Evolutionary conservation across 2,888 invertebrate genomes (phyloP).

Genomic region (Lottia scabra): DNA sequence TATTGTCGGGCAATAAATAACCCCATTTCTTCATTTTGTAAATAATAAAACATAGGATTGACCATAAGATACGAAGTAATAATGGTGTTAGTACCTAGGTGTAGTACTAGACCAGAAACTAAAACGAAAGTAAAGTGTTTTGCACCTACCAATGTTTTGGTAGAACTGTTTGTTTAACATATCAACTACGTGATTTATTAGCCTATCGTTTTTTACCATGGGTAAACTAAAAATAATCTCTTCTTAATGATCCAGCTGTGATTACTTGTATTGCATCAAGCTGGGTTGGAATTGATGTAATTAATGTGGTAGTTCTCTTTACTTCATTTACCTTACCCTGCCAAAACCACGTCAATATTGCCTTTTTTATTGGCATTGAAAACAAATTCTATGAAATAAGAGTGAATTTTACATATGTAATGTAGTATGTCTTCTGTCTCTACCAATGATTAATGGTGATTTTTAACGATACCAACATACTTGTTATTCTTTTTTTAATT

Average conservation of each 20-base stretch:
- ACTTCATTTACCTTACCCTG: neutral
- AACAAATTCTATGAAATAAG: neutral
- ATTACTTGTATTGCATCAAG: neutral
- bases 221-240: neutral
- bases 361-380: neutral
- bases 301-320: neutral
- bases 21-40: too few species aligned
- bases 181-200: neutral
- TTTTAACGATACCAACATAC: neutral
- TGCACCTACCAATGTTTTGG: conserved; percentile 7
- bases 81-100: too few species aligned
- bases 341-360: neutral
- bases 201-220: neutral
- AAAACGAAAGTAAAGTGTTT: neutral
- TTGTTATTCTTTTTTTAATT: neutral
- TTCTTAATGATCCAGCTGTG: neutral
- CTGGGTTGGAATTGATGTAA: neutral
- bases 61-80: too few species aligned
- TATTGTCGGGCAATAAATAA: too few species aligned
- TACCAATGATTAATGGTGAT: neutral
- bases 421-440: neutral
- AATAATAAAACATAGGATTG: too few species aligned
- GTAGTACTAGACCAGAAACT: too few species aligned
- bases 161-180: neutral
- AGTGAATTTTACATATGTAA: neutral